Evolutionary conservation across 1,140 invertebrate genomes (phyloP).

Genomic region (Aphis craccivora): DNA sequence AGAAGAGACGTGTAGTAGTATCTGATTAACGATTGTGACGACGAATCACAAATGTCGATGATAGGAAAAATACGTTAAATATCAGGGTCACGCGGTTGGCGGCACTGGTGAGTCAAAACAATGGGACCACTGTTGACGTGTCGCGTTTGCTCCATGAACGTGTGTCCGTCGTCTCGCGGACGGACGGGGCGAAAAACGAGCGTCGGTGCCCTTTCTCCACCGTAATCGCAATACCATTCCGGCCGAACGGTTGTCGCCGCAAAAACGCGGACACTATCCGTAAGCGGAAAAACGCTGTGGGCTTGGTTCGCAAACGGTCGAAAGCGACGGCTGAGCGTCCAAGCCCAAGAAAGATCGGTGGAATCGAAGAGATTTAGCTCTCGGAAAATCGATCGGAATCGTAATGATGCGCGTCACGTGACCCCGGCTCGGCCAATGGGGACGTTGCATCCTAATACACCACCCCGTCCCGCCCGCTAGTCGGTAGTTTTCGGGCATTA

Average conservation of each 20-base stretch:
- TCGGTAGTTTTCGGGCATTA: slow-evolving; percentile 55
- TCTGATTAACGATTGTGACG: not conserved
- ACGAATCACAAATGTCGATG: not conserved
- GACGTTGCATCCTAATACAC: slow-evolving; percentile 56
- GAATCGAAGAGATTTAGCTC: slow-evolving; percentile 54
- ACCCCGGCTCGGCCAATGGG: slow-evolving; percentile 48
- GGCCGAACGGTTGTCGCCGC: not conserved
- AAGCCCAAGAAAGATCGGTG: not conserved
- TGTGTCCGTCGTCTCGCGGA: not conserved
- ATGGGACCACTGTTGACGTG: not conserved
- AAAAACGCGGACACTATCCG: not conserved
- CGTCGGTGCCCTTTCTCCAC: not conserved
- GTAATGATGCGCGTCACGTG: slow-evolving; percentile 52
- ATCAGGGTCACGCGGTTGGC: not conserved
- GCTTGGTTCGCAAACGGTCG: not conserved
- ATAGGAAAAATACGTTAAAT: slow-evolving; percentile 42
- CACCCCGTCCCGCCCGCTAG: slow-evolving; percentile 47
- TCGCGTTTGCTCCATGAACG: slow-evolving; percentile 9
- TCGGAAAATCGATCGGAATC: slow-evolving; percentile 55
- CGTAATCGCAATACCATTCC: not conserved
- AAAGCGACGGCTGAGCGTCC: not conserved
- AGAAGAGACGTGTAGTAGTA: not conserved
- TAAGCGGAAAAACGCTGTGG: not conserved
- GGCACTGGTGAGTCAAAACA: slow-evolving; percentile 15
- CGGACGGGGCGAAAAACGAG: not conserved